These are phyloP conservation scores for Leptobrachium leishanense DNA, from an alignment of 2,113 vertebrate species.

Conservation along the genomic window DNA sequence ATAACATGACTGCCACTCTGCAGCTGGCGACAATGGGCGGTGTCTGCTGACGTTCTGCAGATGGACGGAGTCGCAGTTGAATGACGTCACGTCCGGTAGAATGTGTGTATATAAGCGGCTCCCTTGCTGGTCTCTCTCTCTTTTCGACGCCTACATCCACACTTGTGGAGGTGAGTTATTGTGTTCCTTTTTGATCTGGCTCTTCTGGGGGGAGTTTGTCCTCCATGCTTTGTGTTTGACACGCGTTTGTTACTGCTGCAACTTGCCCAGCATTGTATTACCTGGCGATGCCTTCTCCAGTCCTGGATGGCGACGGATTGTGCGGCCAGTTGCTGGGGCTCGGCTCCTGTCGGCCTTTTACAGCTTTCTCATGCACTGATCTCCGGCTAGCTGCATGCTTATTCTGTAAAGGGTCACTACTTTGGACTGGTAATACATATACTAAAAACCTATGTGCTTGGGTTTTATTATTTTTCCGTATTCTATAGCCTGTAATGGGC, in stretches of 20 bases:
- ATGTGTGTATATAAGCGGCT: slow-evolving; percentile 12
- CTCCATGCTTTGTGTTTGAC: no score
- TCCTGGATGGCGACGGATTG: slow-evolving; percentile 7
- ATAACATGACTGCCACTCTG: background rate
- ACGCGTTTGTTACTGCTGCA: background rate
- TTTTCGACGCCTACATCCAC: background rate
- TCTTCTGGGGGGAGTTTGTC: no score
- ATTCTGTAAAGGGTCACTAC: no score
- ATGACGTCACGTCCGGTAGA: slow-evolving; percentile 15
- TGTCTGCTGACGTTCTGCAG: background rate
- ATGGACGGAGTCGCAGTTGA: background rate
- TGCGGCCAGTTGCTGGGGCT: background rate
- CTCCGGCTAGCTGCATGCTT: no score
- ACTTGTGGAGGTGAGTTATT: background rate
- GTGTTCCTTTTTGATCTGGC: background rate
- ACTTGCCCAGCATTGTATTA: background rate
- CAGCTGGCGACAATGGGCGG: background rate
- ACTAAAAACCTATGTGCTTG: no score
- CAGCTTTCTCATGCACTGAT: no score
- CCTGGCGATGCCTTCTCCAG: no score
- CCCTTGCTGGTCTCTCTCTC: slow-evolving; percentile 14
- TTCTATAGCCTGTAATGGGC: no score
- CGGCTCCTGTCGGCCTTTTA: background rate
- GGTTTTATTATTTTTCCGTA: no score
- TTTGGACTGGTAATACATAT: no score